Evolutionary conservation across 2,888 invertebrate genomes (phyloP).

Genomic region (Pseudococcus jackbeardsleyi): DNA sequence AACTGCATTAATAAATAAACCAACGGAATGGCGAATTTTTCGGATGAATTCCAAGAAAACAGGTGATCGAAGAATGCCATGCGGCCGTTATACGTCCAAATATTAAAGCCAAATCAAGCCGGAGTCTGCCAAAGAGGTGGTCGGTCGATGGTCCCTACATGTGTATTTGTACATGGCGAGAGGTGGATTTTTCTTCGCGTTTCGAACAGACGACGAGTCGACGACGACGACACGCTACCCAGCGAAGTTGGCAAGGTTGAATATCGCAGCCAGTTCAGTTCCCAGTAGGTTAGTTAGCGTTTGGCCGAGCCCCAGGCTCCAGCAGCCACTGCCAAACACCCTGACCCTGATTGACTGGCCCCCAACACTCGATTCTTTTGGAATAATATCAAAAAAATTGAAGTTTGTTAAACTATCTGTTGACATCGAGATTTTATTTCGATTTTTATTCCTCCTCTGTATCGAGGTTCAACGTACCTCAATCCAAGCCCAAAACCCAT

Average conservation of each 20-base stretch:
- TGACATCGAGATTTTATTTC: slow-evolving; percentile 61
- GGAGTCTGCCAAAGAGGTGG: slow-evolving; percentile 60
- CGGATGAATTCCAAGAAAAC: slow-evolving; percentile 62
- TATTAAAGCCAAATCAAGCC: slow-evolving; percentile 59
- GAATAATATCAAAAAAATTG: slow-evolving; percentile 63
- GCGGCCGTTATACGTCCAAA: slow-evolving; percentile 56
- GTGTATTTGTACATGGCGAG: background rate
- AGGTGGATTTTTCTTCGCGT: slow-evolving; percentile 20
- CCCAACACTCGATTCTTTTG: slow-evolving; percentile 63
- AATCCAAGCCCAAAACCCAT: background rate
- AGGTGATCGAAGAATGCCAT: slow-evolving; percentile 59
- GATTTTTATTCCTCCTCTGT: background rate
- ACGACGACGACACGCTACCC: slow-evolving; percentile 53
- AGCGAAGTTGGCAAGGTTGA: slow-evolving; percentile 64
- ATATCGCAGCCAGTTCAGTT: slow-evolving; percentile 59
- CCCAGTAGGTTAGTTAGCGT: slow-evolving; percentile 66
- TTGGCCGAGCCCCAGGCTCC: slow-evolving; percentile 66
- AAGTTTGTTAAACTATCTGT: slow-evolving; percentile 64
- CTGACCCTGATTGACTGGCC: slow-evolving; percentile 65
- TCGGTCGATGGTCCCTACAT: slow-evolving; percentile 62
- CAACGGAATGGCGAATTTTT: slow-evolving; percentile 38
- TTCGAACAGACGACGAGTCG: background rate
- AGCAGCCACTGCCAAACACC: slow-evolving; percentile 65
- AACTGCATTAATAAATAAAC: slow-evolving; percentile 43
- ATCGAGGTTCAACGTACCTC: background rate